A percentile compares a stretch with the other conserved stretches of the same genome.
phyloP scores from a whole-genome alignment of 2,113 vertebrate species.

The Coptodon rendalli region DNA sequence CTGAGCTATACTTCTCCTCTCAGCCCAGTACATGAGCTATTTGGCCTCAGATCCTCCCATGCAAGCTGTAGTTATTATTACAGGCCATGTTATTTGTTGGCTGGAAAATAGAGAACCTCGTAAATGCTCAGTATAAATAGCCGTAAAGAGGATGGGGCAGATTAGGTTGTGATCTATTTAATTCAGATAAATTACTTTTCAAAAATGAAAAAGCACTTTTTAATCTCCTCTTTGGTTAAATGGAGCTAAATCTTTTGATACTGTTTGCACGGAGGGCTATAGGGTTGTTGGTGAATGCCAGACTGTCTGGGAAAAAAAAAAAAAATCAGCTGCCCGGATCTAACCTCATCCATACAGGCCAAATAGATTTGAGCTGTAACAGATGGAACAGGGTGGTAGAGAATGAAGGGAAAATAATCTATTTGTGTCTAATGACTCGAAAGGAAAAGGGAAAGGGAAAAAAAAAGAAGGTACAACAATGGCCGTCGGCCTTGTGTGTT shows the following conservation, averaged over 20 bases:
- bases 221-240: conserved; percentile 50
- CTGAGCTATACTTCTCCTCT: neutral
- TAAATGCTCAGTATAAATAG: conserved; percentile 14
- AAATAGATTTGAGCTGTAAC: neutral
- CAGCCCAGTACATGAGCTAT: neutral
- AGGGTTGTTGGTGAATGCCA: neutral
- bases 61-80: neutral
- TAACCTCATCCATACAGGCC: neutral
- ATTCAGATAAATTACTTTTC: conserved; percentile 53
- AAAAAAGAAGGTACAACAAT: conserved; percentile 36
- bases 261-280: neutral
- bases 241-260: conserved; percentile 38
- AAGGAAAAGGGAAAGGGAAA: conserved; percentile 36
- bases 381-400: neutral
- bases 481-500: neutral
- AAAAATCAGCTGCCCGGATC: neutral
- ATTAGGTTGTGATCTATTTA: conserved; percentile 48
- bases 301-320: neutral
- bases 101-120: neutral
- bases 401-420: neutral
- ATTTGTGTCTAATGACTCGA: conserved; percentile 31
- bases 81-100: neutral
- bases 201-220: conserved; percentile 31
- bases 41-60: neutral
- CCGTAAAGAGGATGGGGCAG: conserved; percentile 28